Base-by-base conservation (phyloP, 2,113 vertebrate genomes). In the Cynoglossus semilaevis region DNA sequence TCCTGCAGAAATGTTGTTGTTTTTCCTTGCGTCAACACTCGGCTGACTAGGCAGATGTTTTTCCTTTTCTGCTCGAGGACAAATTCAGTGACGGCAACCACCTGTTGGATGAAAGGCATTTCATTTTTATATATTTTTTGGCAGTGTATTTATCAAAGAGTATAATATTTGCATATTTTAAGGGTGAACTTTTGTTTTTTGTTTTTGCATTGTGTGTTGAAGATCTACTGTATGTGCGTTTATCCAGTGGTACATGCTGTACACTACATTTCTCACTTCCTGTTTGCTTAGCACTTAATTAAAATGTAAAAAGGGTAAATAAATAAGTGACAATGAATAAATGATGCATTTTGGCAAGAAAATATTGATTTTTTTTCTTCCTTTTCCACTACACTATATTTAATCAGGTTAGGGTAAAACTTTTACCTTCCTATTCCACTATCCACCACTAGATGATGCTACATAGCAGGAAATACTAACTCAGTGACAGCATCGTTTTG, bases 221-320 rank as follows among this genome's bases (percentile, higher is more conserved):
- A 48, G 38, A 41, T 14, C 74, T 45, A 41, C 51, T 72, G 54
- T 80, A 58, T 80, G 58, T 53, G 18, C 73, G 67, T 80, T 47
- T 79, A 70, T 62, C 49, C 66, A 65, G 62, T 85, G 70, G 73
- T 84, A 84, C 84, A 72, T 72, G 61, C 49, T 86, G 77, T 85
- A 79, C 22, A 29, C 22, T 29, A 29, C 22, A 83, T 67, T 80
- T 81, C 74, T 80, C 47, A 83, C 48, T 56, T 72, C 70, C 61
- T 74, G 65, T 74, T 71, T 73, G 50, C 67, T 71, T 69, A 73
- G 66, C 69, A 74, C 48, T 16, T 50, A 60, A 72, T 63, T 75
- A 56, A 84, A 75, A 71, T 76, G 42, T 42, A 41, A 9, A n/a
- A 19, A 8, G 12, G 17, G 40, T 45, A 48, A 46, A 51, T 22